Percentiles rank a stretch among this genome's conserved stretches.
Conservation (phyloP, 2,888 invertebrate genomes). For the Drosophila meridionalis region DNA sequence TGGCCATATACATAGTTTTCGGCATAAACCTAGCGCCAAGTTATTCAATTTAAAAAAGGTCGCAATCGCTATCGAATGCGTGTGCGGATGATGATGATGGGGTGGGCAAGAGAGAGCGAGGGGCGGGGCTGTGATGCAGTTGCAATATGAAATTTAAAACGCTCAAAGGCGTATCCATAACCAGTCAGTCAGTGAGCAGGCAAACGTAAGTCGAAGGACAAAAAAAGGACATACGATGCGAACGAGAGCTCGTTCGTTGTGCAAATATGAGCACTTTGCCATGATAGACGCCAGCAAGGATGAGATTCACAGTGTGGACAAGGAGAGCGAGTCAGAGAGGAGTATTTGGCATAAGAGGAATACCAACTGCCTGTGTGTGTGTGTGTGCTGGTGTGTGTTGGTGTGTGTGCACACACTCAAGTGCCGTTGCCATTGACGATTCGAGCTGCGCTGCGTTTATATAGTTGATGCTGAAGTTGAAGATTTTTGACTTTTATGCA, state of each 20-base stretch:
- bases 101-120: not conserved
- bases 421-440: conserved; percentile 79
- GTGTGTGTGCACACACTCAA: conserved; percentile 58
- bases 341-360: conserved; percentile 17
- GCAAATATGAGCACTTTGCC: conserved; percentile 77
- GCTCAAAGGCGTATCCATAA: conserved; percentile 81
- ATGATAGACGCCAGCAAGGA: conserved; percentile 71
- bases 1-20: conserved; percentile 45
- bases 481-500: conserved; percentile 81
- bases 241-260: conserved; percentile 49
- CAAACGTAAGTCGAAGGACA: conserved; percentile 77
- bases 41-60: conserved; percentile 61
- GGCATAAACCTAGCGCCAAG: conserved; percentile 39
- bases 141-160: conserved; percentile 81
- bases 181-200: conserved; percentile 59
- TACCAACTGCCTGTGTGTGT: conserved; percentile 15
- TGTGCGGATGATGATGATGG: not conserved
- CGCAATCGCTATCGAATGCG: conserved; percentile 25
- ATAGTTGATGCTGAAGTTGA: conserved; percentile 74
- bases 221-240: conserved; percentile 74
- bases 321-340: not conserved
- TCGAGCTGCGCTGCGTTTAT: conserved; percentile 56
- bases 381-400: conserved; percentile 15
- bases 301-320: conserved; percentile 35
- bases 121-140: conserved; percentile 53